Evolutionary conservation across 2,113 vertebrate genomes (phyloP), one percentile per base, ranked within the genome.

Genomic region (Clinocottus analis): DNA sequence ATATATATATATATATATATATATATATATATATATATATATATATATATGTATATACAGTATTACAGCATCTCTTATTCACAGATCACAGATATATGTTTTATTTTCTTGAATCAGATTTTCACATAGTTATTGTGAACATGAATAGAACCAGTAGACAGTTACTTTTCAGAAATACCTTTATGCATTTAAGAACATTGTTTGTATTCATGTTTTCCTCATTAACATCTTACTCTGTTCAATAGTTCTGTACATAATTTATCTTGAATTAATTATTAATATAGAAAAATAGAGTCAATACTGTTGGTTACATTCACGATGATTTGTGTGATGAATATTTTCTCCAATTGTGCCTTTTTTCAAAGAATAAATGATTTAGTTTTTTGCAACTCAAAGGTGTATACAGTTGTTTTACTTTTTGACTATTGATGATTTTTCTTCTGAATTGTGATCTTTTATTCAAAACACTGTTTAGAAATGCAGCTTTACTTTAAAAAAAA

Each of bases 341-440:
- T 41, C 7, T 61, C 31, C 29, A 12, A 37, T 2, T 72, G 66
- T 84, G 72, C 77, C 74, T 88, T 85, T 55, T 76, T 55, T 37
- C 17, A 59, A 72, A 69, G 3, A 79, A 55, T 76, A 78, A 88
- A 84, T 63, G 3, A 0, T 83, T 59, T 53, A 43, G 2, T 23
- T 76, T 62, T 21, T 2, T 49, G n/a, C 25, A 60, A 14, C 16
- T 33, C n/a, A 14, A 65, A 63, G 13, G 39, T 31, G 13, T 45
- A 27, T n/a, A 23, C 8, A 16, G 3, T 55, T 79, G 27, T 35
- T 33, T 51, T 31, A 8, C 33, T 45, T 10, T 12, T 43, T 51
- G 2, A 11, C 2, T 13, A 21, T 8, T 5, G 9, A 47, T 39
- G 4, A 7, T 4, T 59, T 43, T 12, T 5, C 47, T 31, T 21